Base-by-base conservation (phyloP, 2,113 vertebrate genomes). In the Aldabrachelys gigantea region DNA sequence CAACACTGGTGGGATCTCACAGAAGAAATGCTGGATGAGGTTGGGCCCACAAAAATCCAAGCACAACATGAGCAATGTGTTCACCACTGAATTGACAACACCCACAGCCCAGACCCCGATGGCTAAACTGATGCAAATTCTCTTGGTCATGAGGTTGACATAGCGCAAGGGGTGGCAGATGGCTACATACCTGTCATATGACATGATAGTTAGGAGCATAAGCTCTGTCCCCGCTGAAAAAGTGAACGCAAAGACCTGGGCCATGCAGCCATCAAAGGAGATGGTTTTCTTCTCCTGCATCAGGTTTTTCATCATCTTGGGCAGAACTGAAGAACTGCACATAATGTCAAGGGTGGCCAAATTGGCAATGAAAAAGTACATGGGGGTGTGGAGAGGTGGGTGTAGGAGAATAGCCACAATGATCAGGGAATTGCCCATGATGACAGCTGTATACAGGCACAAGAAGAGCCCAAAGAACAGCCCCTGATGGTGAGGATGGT, bases 301-400 rank as follows among this genome's bases (percentile, higher is more conserved):
- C 53, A 93, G 85, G 44, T 81, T 89, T 27, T 87, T 65, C 21
- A 94, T 54, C 25, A 94, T 80, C 50, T 82, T 97, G n/a, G 95
- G 91, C 47, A 96, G 72, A 44, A 95, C 87, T 8, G 80, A 91
- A 27, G 90, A 87, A 4, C 84, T 89, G 57, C 90, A 96, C 49
- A 65, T 41, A 0, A 94, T 83, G 52, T 97, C 95, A 54, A 96
- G 19, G 8, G 96, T 29, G 25, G 93, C 89, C n/a, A 96, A 62
- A 44, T 93, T 96, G 17, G 56, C 80, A 29, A 96, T 88, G 44
- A 94, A 91, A 62, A 94, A 91, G 75, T 94, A 94, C 92, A 94
- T 89, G 29, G 93, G 83, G 3, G 80, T 95, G 4, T 90, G 84
- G 31, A 95, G 88, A 56, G 76, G 38, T 50, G 89, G n/a, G 49